Conservation (phyloP, 92 coral and sea anemone species). For the Parazoanthus swiftii region DNA sequence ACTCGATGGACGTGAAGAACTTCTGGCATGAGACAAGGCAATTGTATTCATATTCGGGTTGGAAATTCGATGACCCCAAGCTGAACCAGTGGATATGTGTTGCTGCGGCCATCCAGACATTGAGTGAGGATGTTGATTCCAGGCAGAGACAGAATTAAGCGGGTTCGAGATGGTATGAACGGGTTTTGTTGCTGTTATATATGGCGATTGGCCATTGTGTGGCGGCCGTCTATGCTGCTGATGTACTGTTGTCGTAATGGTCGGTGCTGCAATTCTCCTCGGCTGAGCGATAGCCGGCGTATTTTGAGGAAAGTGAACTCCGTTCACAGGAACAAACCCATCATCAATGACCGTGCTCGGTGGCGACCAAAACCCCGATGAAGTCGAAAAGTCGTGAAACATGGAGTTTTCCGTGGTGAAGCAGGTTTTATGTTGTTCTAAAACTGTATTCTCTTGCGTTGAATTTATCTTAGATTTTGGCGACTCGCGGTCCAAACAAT, state of each 20-base stretch:
- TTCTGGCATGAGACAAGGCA: conserved; percentile 66
- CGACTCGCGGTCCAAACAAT: conserved; percentile 89
- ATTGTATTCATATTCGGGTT: conserved; percentile 66
- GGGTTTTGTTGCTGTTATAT: conserved; percentile 74
- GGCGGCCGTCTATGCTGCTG: conserved; percentile 84
- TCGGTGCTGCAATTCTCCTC: conserved; percentile 75
- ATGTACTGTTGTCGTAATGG: conserved; percentile 74
- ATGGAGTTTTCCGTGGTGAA: conserved; percentile 88
- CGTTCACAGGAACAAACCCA: conserved; percentile 88
- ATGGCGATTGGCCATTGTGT: conserved; percentile 73
- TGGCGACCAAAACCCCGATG: conserved; percentile 99
- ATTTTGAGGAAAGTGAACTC: conserved; percentile 83
- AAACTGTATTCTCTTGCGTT: conserved; percentile 71
- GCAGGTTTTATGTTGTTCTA: conserved; percentile 74
- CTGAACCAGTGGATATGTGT: conserved; percentile 68
- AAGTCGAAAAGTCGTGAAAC: conserved; percentile 98
- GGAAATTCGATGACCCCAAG: conserved; percentile 89
- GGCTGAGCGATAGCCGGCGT: conserved; percentile 82
- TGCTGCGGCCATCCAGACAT: conserved; percentile 98
- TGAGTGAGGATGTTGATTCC: conserved; percentile 82
- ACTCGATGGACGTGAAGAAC: conserved; percentile 78
- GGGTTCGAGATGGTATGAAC: conserved; percentile 58
- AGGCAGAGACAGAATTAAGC: conserved; percentile 68
- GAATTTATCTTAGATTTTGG: conserved; percentile 78
- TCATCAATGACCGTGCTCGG: conserved; percentile 80